A percentile compares a stretch with the other conserved stretches of the same genome.
Evolutionary conservation across 37 sponge, comb jelly and placozoan species (phyloP).

Genomic region (Ianthella basta): DNA sequence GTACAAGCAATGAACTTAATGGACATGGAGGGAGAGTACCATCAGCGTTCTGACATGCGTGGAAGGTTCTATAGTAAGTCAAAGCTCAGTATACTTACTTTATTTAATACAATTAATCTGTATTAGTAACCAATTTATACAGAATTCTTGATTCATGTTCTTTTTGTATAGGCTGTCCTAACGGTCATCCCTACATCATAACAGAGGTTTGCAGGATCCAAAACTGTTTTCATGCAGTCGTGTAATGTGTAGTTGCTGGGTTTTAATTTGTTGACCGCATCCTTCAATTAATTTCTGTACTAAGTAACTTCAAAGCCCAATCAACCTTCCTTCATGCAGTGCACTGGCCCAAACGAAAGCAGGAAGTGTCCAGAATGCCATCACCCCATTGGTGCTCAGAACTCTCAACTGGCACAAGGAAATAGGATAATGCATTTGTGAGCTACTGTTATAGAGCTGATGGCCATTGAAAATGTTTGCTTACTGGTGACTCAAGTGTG

Average conservation of each 20-base stretch:
- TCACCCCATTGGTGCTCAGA: slow-evolving; percentile 5
- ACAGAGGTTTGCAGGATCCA: slow-evolving; percentile 23
- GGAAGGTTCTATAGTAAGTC: slow-evolving; percentile 18
- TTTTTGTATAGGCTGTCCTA: slow-evolving; percentile 12
- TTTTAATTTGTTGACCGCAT: too few species aligned
- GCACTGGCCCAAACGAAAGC: slow-evolving; percentile 25
- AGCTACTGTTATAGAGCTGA: neutral
- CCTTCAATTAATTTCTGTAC: too few species aligned
- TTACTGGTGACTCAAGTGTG: too few species aligned
- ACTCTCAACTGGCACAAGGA: slow-evolving; percentile 17
- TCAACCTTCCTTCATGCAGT: neutral
- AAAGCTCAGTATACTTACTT: neutral
- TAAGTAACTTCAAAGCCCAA: too few species aligned
- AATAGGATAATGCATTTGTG: neutral
- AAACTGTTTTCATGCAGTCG: too few species aligned
- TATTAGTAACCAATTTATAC: neutral
- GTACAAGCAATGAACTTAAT: slow-evolving; percentile 22
- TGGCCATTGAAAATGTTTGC: neutral
- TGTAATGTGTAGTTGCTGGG: too few species aligned
- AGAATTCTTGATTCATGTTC: neutral
- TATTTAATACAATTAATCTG: neutral
- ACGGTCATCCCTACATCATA: slow-evolving; percentile 30
- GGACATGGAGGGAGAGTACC: slow-evolving; percentile 20
- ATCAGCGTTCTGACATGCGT: neutral
- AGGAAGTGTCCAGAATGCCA: neutral